These are phyloP conservation scores for Turdus rufiventris DNA, from an alignment of 2,113 vertebrate species.

Conservation along the genomic window DNA sequence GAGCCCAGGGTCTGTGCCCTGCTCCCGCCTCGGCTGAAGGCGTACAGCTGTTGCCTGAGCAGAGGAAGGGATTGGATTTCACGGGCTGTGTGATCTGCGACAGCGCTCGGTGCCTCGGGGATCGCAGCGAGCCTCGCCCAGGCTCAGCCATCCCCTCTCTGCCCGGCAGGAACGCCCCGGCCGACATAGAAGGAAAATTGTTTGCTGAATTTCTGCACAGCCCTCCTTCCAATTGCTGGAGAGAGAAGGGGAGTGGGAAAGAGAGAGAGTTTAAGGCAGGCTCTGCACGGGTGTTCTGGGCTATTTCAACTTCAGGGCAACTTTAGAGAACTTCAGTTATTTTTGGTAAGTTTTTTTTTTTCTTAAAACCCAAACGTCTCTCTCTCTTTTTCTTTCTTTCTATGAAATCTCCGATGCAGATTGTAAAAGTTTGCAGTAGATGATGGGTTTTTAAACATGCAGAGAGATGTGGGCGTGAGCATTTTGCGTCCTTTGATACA, in stretches of 20 bases:
- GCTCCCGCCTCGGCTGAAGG: conserved; percentile 41
- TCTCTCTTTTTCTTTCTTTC: background rate
- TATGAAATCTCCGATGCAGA: background rate
- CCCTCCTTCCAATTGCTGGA: conserved; percentile 7
- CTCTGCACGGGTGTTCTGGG: background rate
- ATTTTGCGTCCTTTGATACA: background rate
- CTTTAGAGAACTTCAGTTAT: conserved; percentile 53
- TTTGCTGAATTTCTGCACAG: conserved; percentile 39
- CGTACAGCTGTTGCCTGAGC: conserved; percentile 53
- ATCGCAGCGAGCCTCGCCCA: conserved; percentile 27
- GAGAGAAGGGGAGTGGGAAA: conserved; percentile 26
- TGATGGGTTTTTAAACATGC: background rate
- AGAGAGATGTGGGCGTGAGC: background rate
- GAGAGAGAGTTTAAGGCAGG: conserved; percentile 32
- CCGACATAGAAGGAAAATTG: conserved; percentile 59
- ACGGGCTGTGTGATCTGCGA: conserved; percentile 10
- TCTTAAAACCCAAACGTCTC: background rate
- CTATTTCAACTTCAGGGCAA: conserved; percentile 55
- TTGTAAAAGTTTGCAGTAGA: background rate
- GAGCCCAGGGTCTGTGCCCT: background rate
- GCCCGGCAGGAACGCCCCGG: conserved; percentile 41
- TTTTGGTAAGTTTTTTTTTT: conserved; percentile 36
- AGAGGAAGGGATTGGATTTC: conserved; percentile 55
- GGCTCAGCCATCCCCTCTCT: conserved; percentile 39
- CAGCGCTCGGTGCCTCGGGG: background rate